Percentiles rank a stretch among this genome's conserved stretches.
Conservation (phyloP, 2,888 invertebrate species). For the Brenthis daphne region DNA sequence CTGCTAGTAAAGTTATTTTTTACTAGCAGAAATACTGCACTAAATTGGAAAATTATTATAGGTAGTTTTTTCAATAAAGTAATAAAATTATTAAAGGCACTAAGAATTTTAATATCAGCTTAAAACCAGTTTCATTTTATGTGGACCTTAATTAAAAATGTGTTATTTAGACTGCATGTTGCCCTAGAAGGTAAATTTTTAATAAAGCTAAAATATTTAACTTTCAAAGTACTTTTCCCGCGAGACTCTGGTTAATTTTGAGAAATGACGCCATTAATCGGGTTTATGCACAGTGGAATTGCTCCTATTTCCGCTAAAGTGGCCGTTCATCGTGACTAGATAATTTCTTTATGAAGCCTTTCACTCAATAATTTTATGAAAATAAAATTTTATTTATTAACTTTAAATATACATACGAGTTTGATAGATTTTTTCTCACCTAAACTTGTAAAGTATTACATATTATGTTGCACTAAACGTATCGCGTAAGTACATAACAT, state of each 20-base stretch:
- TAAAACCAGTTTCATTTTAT: neutral
- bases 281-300: slow-evolving; percentile 24
- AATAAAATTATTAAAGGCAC: neutral
- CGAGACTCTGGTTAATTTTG: slow-evolving; percentile 25
- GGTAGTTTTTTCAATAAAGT: too few species aligned
- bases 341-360: slow-evolving; percentile 14
- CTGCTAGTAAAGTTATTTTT: too few species aligned
- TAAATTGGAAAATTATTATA: too few species aligned
- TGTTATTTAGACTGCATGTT: slow-evolving; percentile 13
- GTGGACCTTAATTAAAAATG: slow-evolving; percentile 12
- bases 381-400: neutral
- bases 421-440: too few species aligned
- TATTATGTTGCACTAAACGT: too few species aligned
- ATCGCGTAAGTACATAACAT: too few species aligned
- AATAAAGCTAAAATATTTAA: slow-evolving; percentile 20
- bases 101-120: slow-evolving; percentile 4
- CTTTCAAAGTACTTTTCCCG: slow-evolving; percentile 2
- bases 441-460: too few species aligned
- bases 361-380: neutral
- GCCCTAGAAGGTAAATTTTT: slow-evolving; percentile 16
- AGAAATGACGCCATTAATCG: slow-evolving; percentile 26
- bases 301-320: slow-evolving; percentile 26
- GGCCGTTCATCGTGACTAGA: slow-evolving; percentile 17
- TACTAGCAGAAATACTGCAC: too few species aligned
- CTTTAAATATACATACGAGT: neutral